Evolutionary conservation across 2,113 vertebrate species (phyloP).

Genomic region (Pomatostomus ruficeps): DNA sequence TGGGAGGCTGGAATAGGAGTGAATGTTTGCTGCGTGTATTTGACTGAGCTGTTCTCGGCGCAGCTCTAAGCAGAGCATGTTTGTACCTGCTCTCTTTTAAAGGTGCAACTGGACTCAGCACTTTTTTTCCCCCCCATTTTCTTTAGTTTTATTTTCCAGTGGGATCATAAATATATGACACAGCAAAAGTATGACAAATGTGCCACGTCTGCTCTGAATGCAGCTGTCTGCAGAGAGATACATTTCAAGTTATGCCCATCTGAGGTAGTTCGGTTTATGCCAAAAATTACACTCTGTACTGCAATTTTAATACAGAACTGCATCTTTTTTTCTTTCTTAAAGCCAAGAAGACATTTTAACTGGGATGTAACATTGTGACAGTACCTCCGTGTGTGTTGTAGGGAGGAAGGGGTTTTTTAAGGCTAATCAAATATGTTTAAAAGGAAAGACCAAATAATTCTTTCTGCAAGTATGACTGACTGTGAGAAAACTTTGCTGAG

Average conservation of each 20-base stretch:
- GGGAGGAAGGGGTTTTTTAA: not conserved
- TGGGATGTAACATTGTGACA: not conserved
- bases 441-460: not conserved
- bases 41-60: not conserved
- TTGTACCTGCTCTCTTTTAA: slow-evolving; percentile 33
- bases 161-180: not conserved
- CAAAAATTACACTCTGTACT: not conserved
- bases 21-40: not conserved
- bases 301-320: not conserved
- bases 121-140: not conserved
- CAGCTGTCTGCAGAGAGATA: not conserved
- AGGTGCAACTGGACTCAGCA: not conserved
- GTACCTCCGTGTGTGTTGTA: not conserved
- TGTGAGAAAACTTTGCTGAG: not conserved
- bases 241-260: not conserved
- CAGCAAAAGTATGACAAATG: not conserved
- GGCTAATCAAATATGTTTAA: not conserved
- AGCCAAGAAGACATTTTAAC: not conserved
- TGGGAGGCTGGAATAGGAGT: not conserved
- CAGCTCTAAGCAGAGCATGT: not conserved
- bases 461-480: not conserved
- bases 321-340: not conserved
- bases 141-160: not conserved
- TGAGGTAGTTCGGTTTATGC: not conserved
- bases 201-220: not conserved